Evolutionary conservation across 2,113 vertebrate genomes (phyloP).

Genomic region (Cryptoleucopteryx plumbea): DNA sequence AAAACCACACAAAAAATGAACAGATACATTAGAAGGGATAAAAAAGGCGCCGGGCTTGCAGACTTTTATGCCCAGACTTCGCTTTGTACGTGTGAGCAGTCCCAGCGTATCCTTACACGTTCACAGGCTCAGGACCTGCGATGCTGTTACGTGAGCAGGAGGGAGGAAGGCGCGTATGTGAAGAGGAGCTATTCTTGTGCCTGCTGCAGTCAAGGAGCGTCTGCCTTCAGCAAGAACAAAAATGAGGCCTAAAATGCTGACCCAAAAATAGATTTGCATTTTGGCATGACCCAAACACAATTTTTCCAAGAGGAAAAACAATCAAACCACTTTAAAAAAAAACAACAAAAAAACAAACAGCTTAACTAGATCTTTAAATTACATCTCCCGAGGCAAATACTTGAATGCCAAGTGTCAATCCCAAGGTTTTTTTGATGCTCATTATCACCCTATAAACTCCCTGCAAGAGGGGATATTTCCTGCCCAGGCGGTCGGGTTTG

Average conservation of each 20-base stretch:
- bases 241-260: neutral
- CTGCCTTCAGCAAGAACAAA: neutral
- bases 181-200: neutral
- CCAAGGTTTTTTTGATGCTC: neutral
- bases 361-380: neutral
- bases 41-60: neutral
- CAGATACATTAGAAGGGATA: neutral
- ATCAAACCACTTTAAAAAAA: neutral
- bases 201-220: neutral
- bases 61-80: rapidly evolving
- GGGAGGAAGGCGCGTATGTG: rapidly evolving
- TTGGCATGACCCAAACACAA: neutral
- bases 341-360: no score
- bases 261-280: rapidly evolving
- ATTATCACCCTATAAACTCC: neutral
- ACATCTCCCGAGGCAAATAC: neutral
- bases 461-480: neutral
- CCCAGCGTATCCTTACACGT: rapidly evolving
- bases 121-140: rapidly evolving
- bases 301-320: neutral
- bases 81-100: rapidly evolving
- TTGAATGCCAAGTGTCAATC: neutral
- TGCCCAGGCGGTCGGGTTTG: rapidly evolving
- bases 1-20: neutral
- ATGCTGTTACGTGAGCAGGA: rapidly evolving